Evolutionary conservation across 1,140 invertebrate genomes (phyloP), one percentile per base, ranked within the genome.

Genomic region (Hylaeus anthracinus): DNA sequence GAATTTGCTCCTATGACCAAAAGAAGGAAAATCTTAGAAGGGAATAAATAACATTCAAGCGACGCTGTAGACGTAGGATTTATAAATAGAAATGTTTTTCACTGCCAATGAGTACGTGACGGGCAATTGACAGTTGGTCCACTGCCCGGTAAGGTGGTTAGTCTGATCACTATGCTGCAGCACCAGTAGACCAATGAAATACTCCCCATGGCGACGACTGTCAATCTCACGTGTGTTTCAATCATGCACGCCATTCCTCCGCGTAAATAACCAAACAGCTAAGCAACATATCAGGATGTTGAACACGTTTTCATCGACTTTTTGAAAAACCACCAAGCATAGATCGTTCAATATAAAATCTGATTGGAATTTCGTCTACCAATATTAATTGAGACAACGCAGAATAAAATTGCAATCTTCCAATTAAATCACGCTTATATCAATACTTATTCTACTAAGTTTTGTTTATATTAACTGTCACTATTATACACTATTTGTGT

Each of bases 121-220:
- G 37, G 66, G 39, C 61, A 71, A 78, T 78, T 78, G 75, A 78
- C 75, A 78, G 60, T 64, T 72, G 69, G 69, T 69, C 12, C 26
- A 3, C 2, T 15, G 64, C 9, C 48, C 69, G n/a, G 69, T 65
- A 55, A 64, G 76, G 76, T 56, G 70, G 58, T 72, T 61, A 64
- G 8, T 64, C 58, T 26, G 12, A 58, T 15, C 53, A 48, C 41
- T 10, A 15, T 56, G 43, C 43, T 37, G 14, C 14, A 12, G 6
- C n/a, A n/a, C 51, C 26, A 9, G 26, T 48, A 45, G 12, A 9
- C 45, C 26, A 26, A 5, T 48, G 12, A 4, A 58, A 39, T 66
- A 76, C 41, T 14, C 3, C 6, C 14, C 14, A 2, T 39, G 6
- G 39, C 39, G 39, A 26, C 39, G n/a, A 64, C 53, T 39, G 53